phyloP scores from a whole-genome alignment of 1,140 invertebrate genomes.

The Leptinotarsa texana region DNA sequence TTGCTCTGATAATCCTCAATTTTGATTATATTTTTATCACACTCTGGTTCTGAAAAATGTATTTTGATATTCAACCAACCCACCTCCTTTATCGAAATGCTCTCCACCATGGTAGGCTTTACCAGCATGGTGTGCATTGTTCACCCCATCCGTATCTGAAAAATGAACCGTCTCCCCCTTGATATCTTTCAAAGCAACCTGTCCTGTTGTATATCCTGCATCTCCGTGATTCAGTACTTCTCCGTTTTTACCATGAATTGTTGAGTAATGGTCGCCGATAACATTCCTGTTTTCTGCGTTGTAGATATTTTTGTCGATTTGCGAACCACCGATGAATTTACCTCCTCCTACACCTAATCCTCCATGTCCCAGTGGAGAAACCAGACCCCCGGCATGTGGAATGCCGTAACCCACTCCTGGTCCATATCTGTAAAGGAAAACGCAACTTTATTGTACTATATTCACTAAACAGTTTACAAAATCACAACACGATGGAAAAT shows the following conservation, averaged over 20 bases:
- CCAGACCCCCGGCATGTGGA: background rate
- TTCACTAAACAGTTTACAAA: no score
- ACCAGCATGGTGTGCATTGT: slow-evolving; percentile 60
- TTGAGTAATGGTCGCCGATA: slow-evolving; percentile 58
- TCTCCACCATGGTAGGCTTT: slow-evolving; percentile 60
- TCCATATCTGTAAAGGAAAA: slow-evolving; percentile 7
- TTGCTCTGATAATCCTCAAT: no score
- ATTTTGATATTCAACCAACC: slow-evolving; percentile 16
- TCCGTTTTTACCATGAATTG: slow-evolving; percentile 59
- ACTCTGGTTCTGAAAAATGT: no score
- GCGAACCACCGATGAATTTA: slow-evolving; percentile 51
- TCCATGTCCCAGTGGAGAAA: slow-evolving; percentile 40
- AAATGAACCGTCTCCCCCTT: slow-evolving; percentile 61
- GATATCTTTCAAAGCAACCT: slow-evolving; percentile 56
- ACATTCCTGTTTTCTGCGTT: slow-evolving; percentile 60
- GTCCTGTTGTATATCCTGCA: slow-evolving; percentile 59
- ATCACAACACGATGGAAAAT: no score
- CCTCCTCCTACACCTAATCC: slow-evolving; percentile 1
- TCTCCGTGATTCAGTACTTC: slow-evolving; percentile 58
- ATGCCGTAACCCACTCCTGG: background rate
- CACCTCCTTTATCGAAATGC: slow-evolving; percentile 61
- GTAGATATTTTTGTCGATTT: slow-evolving; percentile 60
- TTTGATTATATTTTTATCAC: no score
- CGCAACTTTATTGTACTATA: no score
- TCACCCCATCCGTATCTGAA: slow-evolving; percentile 60